Conservation (phyloP, 2,888 invertebrate genomes). For the Erannis defoliaria region DNA sequence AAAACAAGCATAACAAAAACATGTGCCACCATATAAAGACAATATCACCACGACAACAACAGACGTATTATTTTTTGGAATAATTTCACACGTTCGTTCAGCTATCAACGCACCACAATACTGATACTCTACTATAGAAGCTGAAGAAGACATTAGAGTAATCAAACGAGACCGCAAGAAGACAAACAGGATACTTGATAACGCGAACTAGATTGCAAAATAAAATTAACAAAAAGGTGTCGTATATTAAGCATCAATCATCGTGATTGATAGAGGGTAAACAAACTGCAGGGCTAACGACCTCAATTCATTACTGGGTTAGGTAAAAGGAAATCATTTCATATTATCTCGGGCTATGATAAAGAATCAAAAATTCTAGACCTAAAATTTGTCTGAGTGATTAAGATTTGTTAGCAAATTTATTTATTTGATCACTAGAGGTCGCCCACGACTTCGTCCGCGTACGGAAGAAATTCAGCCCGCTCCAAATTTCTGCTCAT, state of each 20-base stretch:
- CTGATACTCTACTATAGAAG: constrained; percentile 12
- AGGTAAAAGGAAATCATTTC: constrained; percentile 25
- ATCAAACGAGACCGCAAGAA: constrained; percentile 29
- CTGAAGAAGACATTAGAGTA: constrained; percentile 22
- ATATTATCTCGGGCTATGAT: constrained; percentile 7
- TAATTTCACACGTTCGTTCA: constrained; percentile 9
- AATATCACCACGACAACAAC: constrained; percentile 2
- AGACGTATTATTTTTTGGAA: background rate
- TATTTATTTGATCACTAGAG: background rate
- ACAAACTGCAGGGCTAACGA: constrained; percentile 43
- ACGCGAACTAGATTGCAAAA: constrained; percentile 59
- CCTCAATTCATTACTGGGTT: constrained; percentile 42
- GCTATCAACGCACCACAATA: constrained; percentile 1
- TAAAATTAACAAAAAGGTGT: constrained; percentile 58
- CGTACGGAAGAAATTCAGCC: too few relatives aligned
- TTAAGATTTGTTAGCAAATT: background rate
- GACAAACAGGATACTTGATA: constrained; percentile 46
- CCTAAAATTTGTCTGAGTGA: background rate
- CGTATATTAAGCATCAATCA: constrained; percentile 69
- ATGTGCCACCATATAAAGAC: constrained; percentile 11
- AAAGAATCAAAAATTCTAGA: background rate
- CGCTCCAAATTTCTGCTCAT: too few relatives aligned
- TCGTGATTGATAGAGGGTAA: constrained; percentile 68
- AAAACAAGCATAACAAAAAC: constrained; percentile 8
- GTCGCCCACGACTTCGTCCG: too few relatives aligned